phyloP scores from a whole-genome alignment of 2,888 invertebrate species.

The Epirrhoe tristata region DNA sequence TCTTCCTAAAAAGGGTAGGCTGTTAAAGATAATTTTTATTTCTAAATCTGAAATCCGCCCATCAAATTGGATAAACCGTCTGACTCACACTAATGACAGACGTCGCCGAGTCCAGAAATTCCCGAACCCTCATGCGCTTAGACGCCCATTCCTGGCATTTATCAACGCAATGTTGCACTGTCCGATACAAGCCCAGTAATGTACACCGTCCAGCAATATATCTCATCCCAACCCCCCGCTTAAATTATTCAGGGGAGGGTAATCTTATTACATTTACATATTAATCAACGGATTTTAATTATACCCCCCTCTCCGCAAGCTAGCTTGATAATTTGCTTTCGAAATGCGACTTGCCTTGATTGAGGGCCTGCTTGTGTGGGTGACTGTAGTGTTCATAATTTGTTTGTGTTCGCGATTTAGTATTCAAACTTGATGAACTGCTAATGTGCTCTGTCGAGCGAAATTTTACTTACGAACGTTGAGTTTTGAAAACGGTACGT shows the following conservation, averaged over 20 bases:
- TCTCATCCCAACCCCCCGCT: conserved; percentile 80
- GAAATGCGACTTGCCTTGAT: conserved; percentile 81
- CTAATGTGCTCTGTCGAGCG: conserved; percentile 37
- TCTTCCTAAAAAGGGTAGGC: not conserved
- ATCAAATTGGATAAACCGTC: conserved; percentile 18
- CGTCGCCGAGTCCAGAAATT: conserved; percentile 27
- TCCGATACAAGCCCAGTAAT: conserved; percentile 74
- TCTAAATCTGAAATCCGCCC: conserved; percentile 12
- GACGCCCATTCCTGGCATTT: conserved; percentile 56
- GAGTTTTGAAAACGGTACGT: conserved; percentile 45
- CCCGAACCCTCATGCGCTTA: conserved; percentile 31
- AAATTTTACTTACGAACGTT: conserved; percentile 50
- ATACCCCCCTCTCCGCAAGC: conserved; percentile 88
- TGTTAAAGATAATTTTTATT: conserved; percentile 18
- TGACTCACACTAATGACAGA: conserved; percentile 28
- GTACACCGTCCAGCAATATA: conserved; percentile 78
- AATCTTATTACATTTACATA: conserved; percentile 99
- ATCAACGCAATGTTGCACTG: conserved; percentile 66
- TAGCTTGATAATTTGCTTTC: conserved; percentile 82
- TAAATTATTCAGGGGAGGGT: conserved; percentile 95
- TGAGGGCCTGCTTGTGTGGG: conserved; percentile 71
- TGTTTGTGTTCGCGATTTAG: conserved; percentile 62
- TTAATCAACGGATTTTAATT: conserved; percentile 99
- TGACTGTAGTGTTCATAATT: conserved; percentile 69
- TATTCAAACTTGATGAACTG: conserved; percentile 50